Conservation (phyloP, 1,140 invertebrate species). For the Calephelis virginiensis region DNA sequence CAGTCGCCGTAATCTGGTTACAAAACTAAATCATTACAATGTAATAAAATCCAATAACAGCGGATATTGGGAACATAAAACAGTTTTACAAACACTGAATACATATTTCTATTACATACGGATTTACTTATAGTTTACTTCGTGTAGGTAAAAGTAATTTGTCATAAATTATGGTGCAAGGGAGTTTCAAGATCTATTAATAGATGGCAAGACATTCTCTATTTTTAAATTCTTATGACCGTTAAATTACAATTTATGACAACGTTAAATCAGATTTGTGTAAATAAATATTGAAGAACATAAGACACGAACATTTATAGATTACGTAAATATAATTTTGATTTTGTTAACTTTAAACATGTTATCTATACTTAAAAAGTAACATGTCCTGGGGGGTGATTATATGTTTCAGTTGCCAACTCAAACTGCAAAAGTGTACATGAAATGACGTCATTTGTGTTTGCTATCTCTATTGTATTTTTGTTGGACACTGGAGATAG, state of each 20-base stretch:
- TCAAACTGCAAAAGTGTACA: too few relatives aligned
- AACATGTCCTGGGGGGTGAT: too few relatives aligned
- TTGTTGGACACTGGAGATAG: too few relatives aligned
- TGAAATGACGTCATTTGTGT: too few relatives aligned
- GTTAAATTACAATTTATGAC: neutral
- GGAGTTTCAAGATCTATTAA: conserved; percentile 36
- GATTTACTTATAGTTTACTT: conserved; percentile 18
- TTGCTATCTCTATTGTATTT: too few relatives aligned
- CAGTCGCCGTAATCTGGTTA: neutral
- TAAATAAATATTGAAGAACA: neutral
- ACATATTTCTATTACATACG: conserved; percentile 1
- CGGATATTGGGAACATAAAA: conserved; percentile 43
- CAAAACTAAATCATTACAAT: conserved; percentile 13
- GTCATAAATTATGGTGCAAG: conserved; percentile 35
- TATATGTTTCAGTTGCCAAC: too few relatives aligned
- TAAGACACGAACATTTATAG: neutral
- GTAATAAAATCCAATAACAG: conserved; percentile 28
- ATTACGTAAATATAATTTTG: too few relatives aligned
- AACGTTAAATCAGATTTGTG: neutral
- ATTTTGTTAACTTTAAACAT: too few relatives aligned
- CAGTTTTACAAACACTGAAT: conserved; percentile 35
- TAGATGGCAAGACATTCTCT: conserved; percentile 29
- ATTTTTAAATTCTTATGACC: conserved; percentile 16
- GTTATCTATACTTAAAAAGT: too few relatives aligned
- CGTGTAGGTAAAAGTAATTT: conserved; percentile 20